Evolutionary conservation across 2,888 invertebrate genomes (phyloP).

Genomic region (Drosophila paramelanica): DNA sequence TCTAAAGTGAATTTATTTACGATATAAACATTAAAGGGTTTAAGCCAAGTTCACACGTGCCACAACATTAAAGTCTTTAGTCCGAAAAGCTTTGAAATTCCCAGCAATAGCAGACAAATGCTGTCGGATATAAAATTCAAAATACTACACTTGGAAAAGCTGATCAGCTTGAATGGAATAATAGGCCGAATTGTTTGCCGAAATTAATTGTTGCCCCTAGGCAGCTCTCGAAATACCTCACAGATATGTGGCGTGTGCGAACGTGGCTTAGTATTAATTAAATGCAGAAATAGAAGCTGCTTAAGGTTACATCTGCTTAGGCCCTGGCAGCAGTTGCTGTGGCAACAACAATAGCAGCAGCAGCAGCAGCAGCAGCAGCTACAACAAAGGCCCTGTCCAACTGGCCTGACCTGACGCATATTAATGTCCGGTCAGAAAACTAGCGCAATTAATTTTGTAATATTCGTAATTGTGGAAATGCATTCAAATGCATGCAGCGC

Average conservation of each 20-base stretch:
- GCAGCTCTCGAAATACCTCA: no score
- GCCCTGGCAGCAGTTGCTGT: conserved; percentile 14
- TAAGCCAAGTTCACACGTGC: conserved; percentile 17
- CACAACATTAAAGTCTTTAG: neutral
- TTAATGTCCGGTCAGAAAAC: conserved; percentile 56
- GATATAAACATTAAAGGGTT: conserved; percentile 39
- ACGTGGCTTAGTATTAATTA: neutral
- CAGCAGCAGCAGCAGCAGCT: neutral
- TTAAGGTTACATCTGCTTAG: conserved; percentile 6
- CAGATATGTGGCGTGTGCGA: no score
- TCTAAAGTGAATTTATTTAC: conserved; percentile 50
- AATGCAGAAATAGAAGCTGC: neutral
- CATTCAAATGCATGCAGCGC: conserved; percentile 28
- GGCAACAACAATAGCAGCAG: conserved; percentile 6
- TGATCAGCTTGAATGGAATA: no score
- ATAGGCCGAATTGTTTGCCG: no score
- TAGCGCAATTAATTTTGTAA: conserved; percentile 61
- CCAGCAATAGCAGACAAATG: neutral
- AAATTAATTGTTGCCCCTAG: neutral
- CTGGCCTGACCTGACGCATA: conserved; percentile 40
- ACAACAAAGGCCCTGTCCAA: conserved; percentile 9
- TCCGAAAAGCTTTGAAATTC: neutral
- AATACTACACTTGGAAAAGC: neutral
- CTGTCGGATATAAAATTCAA: neutral
- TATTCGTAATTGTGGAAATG: conserved; percentile 47